Conservation (phyloP, 2,888 invertebrate genomes). For the Mythimna albipuncta region DNA sequence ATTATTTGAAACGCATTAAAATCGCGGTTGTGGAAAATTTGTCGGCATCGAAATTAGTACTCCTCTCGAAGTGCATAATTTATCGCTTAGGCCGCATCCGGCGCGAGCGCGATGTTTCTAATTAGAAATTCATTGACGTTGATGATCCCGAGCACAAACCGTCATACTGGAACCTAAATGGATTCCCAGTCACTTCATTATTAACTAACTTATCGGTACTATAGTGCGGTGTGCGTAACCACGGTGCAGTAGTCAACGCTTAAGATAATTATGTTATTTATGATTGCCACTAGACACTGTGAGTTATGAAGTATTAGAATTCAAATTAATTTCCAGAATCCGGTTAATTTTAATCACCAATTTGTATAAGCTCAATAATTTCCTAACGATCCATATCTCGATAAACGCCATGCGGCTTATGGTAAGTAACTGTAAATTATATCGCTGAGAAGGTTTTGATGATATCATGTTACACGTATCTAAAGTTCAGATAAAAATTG, state of each 20-base stretch:
- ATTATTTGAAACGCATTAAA: conserved; percentile 91
- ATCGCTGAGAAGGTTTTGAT: conserved; percentile 42
- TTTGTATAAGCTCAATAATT: conserved; percentile 44
- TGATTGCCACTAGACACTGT: conserved; percentile 31
- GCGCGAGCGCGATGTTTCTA: conserved; percentile 82
- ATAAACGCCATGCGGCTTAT: conserved; percentile 50
- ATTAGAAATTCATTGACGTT: conserved; percentile 86
- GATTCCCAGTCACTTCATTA: conserved; percentile 32
- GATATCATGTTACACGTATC: conserved; percentile 41
- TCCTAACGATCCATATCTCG: conserved; percentile 47
- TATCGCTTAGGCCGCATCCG: conserved; percentile 87
- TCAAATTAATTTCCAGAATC: conserved; percentile 52
- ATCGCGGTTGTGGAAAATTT: conserved; percentile 89
- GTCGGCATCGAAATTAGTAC: conserved; percentile 90
- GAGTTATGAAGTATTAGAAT: conserved; percentile 42
- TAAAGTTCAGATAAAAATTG: conserved; percentile 17
- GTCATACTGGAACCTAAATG: conserved; percentile 31
- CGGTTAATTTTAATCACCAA: conserved; percentile 50
- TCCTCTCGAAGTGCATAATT: conserved; percentile 87
- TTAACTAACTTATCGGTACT: conserved; percentile 31
- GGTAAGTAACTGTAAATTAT: conserved; percentile 54
- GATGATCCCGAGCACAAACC: conserved; percentile 71
- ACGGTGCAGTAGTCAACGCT: conserved; percentile 33
- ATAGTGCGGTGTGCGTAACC: conserved; percentile 4
- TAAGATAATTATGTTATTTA: conserved; percentile 61